A percentile compares a stretch with the other conserved stretches of the same genome.
Evolutionary conservation across 2,113 vertebrate genomes (phyloP).

Genomic region (Typhlomys cinereus): DNA sequence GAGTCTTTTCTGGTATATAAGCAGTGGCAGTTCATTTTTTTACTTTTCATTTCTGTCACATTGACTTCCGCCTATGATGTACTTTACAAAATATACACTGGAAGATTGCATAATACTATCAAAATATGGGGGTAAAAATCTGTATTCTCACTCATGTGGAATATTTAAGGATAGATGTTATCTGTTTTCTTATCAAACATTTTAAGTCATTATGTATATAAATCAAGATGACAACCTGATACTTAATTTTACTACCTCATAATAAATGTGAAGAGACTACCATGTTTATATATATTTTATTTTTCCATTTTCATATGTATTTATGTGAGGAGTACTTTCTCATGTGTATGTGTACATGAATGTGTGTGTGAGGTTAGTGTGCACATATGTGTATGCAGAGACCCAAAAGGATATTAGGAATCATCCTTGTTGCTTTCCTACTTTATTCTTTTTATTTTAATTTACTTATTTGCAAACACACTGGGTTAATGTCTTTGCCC

Average conservation of each 20-base stretch:
- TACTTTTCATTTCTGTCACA: neutral
- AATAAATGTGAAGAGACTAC: neutral
- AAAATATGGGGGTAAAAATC: neutral
- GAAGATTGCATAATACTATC: neutral
- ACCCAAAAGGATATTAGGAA: no score
- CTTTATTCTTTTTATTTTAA: no score
- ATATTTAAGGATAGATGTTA: neutral
- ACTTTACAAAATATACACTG: neutral
- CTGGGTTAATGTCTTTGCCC: no score
- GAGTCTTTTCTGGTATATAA: neutral
- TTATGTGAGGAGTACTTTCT: no score
- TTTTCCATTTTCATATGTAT: no score
- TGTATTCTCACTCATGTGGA: neutral
- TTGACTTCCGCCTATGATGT: neutral
- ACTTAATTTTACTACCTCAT: neutral
- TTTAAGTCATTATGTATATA: neutral
- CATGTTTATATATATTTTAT: neutral
- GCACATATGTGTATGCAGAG: no score
- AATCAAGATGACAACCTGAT: neutral
- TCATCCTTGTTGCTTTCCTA: no score
- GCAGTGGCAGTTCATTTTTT: neutral
- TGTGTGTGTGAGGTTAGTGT: no score
- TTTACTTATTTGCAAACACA: no score
- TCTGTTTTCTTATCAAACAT: neutral
- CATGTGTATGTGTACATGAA: no score